Conservation (phyloP, 2,113 vertebrate species). For the Cyphomyrus plagiostoma region DNA sequence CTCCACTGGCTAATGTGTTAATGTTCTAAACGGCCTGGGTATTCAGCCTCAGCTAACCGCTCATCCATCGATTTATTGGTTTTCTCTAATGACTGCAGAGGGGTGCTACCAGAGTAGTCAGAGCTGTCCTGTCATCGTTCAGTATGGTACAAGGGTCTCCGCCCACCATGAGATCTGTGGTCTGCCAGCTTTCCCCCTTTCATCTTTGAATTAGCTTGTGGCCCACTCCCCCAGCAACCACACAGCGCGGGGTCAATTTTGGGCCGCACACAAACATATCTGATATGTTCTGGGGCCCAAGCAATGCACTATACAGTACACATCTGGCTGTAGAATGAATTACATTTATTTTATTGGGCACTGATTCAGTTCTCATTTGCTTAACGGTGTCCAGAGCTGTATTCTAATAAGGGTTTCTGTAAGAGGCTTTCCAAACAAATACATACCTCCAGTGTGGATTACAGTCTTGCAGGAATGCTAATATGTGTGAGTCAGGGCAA, state of each 20-base stretch:
- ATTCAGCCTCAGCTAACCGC: conserved; percentile 50
- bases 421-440: conserved; percentile 16
- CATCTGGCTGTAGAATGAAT: neutral
- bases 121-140: neutral
- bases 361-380: conserved; percentile 7
- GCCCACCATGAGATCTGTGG: neutral
- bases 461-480: neutral
- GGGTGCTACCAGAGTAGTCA: conserved; percentile 3
- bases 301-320: neutral
- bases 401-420: neutral
- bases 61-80: conserved; percentile 57
- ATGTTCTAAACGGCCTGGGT: conserved; percentile 48
- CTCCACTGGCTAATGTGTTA: conserved; percentile 51
- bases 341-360: neutral
- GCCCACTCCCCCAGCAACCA: neutral
- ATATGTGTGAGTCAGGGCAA: conserved; percentile 7
- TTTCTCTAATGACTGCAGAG: conserved; percentile 51
- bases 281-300: neutral
- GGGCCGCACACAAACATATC: neutral
- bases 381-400: neutral
- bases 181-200: neutral
- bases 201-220: neutral
- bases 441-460: neutral
- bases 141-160: neutral
- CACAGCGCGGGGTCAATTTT: neutral